phyloP scores from a whole-genome alignment of 1,140 invertebrate genomes.

The Lordiphosa mommai region DNA sequence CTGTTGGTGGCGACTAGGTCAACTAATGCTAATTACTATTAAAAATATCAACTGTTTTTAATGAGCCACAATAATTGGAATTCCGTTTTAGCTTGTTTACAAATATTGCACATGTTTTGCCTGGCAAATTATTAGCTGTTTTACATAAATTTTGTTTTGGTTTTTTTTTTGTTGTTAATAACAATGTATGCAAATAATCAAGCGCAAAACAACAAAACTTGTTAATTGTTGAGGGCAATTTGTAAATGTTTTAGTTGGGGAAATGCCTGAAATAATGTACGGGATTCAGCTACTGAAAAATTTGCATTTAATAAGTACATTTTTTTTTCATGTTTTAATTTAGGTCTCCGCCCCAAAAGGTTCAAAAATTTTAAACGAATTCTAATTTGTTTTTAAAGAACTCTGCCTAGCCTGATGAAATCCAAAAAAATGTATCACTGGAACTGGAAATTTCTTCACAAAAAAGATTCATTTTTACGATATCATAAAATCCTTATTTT shows the following conservation, averaged over 20 bases:
- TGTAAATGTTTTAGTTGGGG: background rate
- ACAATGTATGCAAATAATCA: conserved; percentile 42
- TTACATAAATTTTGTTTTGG: conserved; percentile 29
- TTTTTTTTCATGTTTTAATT: too few relatives aligned
- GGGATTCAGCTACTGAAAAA: too few relatives aligned
- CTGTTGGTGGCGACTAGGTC: background rate
- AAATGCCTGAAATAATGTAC: too few relatives aligned
- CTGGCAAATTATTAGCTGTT: conserved; percentile 41
- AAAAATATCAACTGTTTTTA: conserved; percentile 24
- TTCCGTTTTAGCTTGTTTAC: conserved; percentile 44
- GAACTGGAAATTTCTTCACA: too few relatives aligned
- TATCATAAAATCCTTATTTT: too few relatives aligned
- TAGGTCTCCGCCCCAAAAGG: too few relatives aligned
- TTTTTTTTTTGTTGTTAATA: conserved; percentile 27
- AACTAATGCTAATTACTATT: conserved; percentile 3
- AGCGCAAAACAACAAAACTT: conserved; percentile 11
- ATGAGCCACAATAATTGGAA: conserved; percentile 8
- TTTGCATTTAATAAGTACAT: too few relatives aligned
- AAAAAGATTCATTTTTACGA: too few relatives aligned
- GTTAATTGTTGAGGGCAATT: background rate
- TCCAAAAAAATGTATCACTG: too few relatives aligned
- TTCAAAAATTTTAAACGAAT: too few relatives aligned
- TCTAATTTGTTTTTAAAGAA: too few relatives aligned
- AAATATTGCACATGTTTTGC: conserved; percentile 53
- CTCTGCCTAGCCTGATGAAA: too few relatives aligned